Evolutionary conservation across 2,113 vertebrate species (phyloP).

Genomic region (Rhadina sibilatrix): DNA sequence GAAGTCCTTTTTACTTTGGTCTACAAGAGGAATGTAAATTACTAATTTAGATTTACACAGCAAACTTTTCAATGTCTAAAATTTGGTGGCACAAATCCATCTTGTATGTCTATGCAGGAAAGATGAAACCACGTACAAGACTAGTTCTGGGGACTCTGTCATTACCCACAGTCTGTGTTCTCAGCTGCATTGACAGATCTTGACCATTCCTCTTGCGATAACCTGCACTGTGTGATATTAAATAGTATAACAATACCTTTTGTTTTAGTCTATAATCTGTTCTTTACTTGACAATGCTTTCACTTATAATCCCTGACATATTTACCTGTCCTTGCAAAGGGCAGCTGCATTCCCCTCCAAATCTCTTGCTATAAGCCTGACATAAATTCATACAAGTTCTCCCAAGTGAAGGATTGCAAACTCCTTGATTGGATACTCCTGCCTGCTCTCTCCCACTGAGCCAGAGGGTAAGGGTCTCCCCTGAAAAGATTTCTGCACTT

Average conservation of each 20-base stretch:
- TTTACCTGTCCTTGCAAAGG: neutral
- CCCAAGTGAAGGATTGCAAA: neutral
- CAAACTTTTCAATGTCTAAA: neutral
- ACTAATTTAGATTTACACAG: neutral
- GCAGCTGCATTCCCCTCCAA: neutral
- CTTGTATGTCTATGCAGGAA: neutral
- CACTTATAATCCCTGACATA: neutral
- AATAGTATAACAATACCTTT: neutral
- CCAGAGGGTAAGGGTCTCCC: neutral
- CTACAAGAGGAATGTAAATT: neutral
- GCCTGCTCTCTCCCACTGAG: neutral
- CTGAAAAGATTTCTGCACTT: neutral
- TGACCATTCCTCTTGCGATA: neutral
- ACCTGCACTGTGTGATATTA: neutral
- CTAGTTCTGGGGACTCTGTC: neutral
- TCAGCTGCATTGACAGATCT: neutral
- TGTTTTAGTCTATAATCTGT: neutral
- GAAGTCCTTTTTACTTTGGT: neutral
- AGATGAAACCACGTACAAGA: neutral
- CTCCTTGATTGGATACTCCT: neutral
- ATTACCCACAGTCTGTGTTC: neutral
- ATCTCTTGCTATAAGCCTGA: neutral
- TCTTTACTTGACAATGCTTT: neutral
- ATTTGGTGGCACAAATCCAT: neutral
- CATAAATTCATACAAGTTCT: neutral